These are phyloP conservation scores for Athalia cordata DNA, from an alignment of 2,888 invertebrate species.

Conservation along the genomic window DNA sequence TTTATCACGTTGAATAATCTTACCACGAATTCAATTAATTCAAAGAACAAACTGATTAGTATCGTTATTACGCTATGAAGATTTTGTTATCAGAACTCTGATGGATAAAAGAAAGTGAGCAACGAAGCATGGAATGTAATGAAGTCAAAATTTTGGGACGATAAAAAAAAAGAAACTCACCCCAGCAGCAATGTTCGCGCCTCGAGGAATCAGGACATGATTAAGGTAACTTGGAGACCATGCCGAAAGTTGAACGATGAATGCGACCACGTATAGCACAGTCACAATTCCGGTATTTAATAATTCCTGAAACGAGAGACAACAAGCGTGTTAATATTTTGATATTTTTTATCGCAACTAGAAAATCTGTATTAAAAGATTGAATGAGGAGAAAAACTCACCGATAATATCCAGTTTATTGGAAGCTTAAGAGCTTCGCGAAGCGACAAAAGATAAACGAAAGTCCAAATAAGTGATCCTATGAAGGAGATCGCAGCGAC, in stretches of 20 bases:
- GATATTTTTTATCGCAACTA: neutral
- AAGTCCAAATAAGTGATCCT: constrained; percentile 86
- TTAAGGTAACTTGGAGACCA: constrained; percentile 73
- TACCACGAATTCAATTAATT: no score
- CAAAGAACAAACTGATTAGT: no score
- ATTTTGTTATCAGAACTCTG: no score
- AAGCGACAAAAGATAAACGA: constrained; percentile 87
- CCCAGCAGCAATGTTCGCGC: constrained; percentile 84
- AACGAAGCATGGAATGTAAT: neutral
- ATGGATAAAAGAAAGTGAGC: neutral
- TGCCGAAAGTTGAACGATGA: constrained; percentile 85
- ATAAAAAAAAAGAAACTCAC: constrained; percentile 75
- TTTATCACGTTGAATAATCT: no score
- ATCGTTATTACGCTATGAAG: no score
- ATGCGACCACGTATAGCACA: constrained; percentile 85
- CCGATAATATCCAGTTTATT: constrained; percentile 89
- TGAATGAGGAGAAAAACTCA: constrained; percentile 73
- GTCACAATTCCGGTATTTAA: constrained; percentile 83
- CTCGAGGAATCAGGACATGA: constrained; percentile 62
- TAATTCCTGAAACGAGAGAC: constrained; percentile 80
- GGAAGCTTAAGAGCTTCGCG: constrained; percentile 86
- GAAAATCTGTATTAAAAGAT: constrained; percentile 6
- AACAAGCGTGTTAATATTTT: neutral
- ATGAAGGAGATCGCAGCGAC: constrained; percentile 90
- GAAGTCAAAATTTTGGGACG: neutral